Evolutionary conservation across 2,113 vertebrate species (phyloP).

Genomic region (Poicephalus meyeri): DNA sequence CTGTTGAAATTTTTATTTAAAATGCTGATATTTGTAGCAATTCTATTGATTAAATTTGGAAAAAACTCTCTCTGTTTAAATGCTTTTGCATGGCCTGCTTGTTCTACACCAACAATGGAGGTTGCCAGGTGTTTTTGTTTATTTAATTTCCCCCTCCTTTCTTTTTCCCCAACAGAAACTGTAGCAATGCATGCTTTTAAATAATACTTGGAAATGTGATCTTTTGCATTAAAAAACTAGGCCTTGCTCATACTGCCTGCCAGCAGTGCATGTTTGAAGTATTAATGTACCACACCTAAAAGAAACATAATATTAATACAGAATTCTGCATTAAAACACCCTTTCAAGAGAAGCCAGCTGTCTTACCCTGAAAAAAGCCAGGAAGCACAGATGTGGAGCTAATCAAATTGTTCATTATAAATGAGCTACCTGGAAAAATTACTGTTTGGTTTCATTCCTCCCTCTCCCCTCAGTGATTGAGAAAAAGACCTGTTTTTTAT

Average conservation of each 20-base stretch:
- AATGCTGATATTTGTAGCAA: background rate
- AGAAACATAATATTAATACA: slow-evolving; percentile 32
- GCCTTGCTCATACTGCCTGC: background rate
- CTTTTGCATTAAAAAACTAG: slow-evolving; percentile 28
- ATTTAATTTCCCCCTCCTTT: background rate
- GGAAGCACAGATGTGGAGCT: slow-evolving; percentile 28
- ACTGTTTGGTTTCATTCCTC: background rate
- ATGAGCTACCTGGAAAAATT: slow-evolving; percentile 18
- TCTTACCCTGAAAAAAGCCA: background rate
- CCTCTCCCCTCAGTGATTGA: background rate
- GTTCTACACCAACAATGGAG: background rate
- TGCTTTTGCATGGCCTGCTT: background rate
- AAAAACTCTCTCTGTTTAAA: background rate
- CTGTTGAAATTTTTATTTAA: background rate
- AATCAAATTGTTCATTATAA: slow-evolving; percentile 30
- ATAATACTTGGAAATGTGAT: slow-evolving; percentile 35
- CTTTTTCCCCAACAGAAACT: background rate
- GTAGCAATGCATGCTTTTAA: slow-evolving; percentile 8
- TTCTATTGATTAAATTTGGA: background rate
- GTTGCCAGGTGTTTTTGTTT: slow-evolving; percentile 51
- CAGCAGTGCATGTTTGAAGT: slow-evolving; percentile 30
- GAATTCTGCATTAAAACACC: slow-evolving; percentile 18
- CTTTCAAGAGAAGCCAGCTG: slow-evolving; percentile 53
- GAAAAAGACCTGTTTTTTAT: background rate
- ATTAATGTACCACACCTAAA: slow-evolving; percentile 50